Conservation (phyloP, 2,888 invertebrate species). For the Drosophila macrospina region DNA sequence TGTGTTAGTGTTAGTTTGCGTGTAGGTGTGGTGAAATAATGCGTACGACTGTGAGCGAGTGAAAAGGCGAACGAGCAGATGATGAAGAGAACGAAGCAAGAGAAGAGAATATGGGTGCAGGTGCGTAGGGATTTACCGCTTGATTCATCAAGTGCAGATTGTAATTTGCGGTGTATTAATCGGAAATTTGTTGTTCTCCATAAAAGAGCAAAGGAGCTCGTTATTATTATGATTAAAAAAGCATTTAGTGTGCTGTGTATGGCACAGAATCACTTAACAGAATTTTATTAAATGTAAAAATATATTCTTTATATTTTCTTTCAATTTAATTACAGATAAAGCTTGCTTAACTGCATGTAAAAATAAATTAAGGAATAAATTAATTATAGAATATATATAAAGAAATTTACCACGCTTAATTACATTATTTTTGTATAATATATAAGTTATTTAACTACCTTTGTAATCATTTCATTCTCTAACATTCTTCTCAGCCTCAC, state of each 20-base stretch:
- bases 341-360: background rate
- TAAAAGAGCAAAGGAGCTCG: background rate
- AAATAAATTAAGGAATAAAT: background rate
- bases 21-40: slow-evolving; percentile 50
- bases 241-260: slow-evolving; percentile 1
- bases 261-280: slow-evolving; percentile 7
- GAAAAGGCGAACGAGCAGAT: background rate
- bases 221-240: slow-evolving; percentile 16
- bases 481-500: slow-evolving; percentile 1
- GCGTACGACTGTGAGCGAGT: slow-evolving; percentile 17
- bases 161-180: background rate
- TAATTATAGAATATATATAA: too few species aligned
- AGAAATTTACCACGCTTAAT: background rate
- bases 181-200: slow-evolving; percentile 3
- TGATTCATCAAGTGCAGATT: slow-evolving; percentile 32
- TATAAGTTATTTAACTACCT: background rate
- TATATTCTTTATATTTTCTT: background rate
- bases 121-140: slow-evolving; percentile 32
- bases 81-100: background rate
- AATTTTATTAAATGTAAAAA: background rate
- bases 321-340: background rate
- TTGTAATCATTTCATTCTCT: slow-evolving; percentile 5
- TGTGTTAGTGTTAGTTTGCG: slow-evolving; percentile 8
- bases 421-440: background rate
- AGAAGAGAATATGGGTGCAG: slow-evolving; percentile 28